Evolutionary conservation across 2,888 invertebrate genomes (phyloP), one percentile per base, ranked within the genome.

Genomic region (Apodemia hepburni): DNA sequence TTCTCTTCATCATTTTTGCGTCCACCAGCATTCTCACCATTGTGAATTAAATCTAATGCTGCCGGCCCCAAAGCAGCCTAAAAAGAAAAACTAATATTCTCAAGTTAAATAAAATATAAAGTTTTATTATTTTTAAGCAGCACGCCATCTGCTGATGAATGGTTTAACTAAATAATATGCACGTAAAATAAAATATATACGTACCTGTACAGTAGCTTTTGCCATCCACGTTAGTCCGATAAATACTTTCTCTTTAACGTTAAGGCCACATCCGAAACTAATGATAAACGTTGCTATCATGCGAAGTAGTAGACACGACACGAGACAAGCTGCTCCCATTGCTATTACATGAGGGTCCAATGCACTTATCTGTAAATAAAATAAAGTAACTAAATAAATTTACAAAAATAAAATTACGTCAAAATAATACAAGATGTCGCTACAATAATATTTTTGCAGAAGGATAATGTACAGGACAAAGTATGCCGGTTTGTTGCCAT

Each of bases 171-270:
- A 2, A 1, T 22, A 22, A 22, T 22, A 22, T 22, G 22, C 2
- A 22, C 1, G 35, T 35, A 8, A 3, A 3, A 3, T 12, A 12
- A 38, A 38, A 11, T 18, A 11, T 4, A 18, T 59, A 69, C 62
- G 72, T 84, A 95, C 96, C 93, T 97, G 97, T 0, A 98, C 97
- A 15, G 98, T 97, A 18, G 97, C 98, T 85, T 98, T 98, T 0
- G 97, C 96, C 87, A 97, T 94, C 95, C 96, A 97, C 0, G 97
- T 94, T 1, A 97, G 80, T 0, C 97, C 94, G 61, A 97, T 95
- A 76, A 98, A 98, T 9, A 97, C 78, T 74, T 96, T 96, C 78
- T 98, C 98, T 76, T 95, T 97, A 51, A 93, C 81, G 76, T 95
- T 97, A 38, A 97, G 86, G 45, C 94, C 94, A 63, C 95, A 95